phyloP scores from a whole-genome alignment of 2,113 vertebrate species.

The Nesogale talazaci region DNA sequence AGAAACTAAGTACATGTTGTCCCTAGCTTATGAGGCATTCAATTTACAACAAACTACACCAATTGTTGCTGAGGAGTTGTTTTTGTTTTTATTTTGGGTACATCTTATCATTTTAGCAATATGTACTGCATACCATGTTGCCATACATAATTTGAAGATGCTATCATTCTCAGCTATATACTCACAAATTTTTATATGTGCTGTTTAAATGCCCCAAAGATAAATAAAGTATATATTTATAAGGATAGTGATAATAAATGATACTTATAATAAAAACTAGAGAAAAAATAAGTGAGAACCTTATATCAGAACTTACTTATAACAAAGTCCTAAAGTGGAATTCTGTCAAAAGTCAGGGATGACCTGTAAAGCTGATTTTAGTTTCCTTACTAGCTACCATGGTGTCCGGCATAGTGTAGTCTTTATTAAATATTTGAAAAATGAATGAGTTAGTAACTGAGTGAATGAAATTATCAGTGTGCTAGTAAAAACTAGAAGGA shows the following conservation, averaged over 20 bases:
- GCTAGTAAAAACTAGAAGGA: conserved; percentile 1
- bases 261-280: background rate
- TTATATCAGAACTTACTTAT: background rate
- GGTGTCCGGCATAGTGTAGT: background rate
- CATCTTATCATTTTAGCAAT: background rate
- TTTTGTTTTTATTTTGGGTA: background rate
- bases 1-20: background rate
- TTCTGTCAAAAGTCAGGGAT: background rate
- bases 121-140: too few species aligned
- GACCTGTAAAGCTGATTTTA: background rate
- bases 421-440: conserved; percentile 39
- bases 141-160: too few species aligned
- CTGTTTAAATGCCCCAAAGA: too few species aligned
- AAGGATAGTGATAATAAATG: background rate
- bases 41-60: background rate
- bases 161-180: too few species aligned
- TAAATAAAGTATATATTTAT: too few species aligned
- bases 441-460: conserved; percentile 2
- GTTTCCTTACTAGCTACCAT: background rate
- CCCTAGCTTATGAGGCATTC: background rate
- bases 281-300: background rate
- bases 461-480: background rate
- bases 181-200: too few species aligned
- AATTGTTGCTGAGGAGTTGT: background rate
- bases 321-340: background rate